Base-by-base conservation (phyloP, 30 jellyfish, hydroid and myxozoan species). In the Aurelia sp. region DNA sequence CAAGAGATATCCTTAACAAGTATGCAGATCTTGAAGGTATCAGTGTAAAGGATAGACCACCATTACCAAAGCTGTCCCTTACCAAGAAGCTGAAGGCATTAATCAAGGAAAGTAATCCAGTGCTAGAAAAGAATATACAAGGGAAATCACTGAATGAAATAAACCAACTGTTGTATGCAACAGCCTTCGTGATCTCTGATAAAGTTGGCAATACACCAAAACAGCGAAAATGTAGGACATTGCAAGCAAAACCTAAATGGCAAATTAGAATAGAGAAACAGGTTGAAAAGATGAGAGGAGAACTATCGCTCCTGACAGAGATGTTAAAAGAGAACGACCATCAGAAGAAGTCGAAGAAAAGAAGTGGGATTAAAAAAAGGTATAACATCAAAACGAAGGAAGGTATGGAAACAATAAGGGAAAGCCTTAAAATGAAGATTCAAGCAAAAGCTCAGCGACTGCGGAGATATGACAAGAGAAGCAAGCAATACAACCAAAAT, bases 31-130 rank as follows among this genome's bases (percentile, higher is more conserved):
- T 59, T 21, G 69, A 59, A 59, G 69, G 69, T 59, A 59, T 59
- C 69, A 59, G 69, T 59, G 69, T 59, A 21, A 21, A 59, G 69
- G 69, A 59, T 59, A 59, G 69, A 59, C 69, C 69, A 59, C 69
- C 69, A 21, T 59, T 59, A 59, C 69, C 21, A 5, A 21, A 18
- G 30, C 69, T 59, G 69, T 59, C 30, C 69, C 69, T 59, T 59
- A 59, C 69, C 21, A 21, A 59, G 5, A 59, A 59, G 69, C 3
- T 59, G 69, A 59, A 59, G 30, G 21, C 69, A 59, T 21, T n/a
- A 59, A 59, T 21, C 69, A 59, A 59, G 69, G 69, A 59, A 59
- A 59, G 69, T 59, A 59, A 59, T 59, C 5, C 69, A 59, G 69
- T 59, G 44, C 4, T 35, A 35, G 44, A 35, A 35, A 35, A 35